A percentile compares a stretch with the other conserved stretches of the same genome.
phyloP scores from a whole-genome alignment of 1,140 invertebrate species.

The Drosophila paulistorum region DNA sequence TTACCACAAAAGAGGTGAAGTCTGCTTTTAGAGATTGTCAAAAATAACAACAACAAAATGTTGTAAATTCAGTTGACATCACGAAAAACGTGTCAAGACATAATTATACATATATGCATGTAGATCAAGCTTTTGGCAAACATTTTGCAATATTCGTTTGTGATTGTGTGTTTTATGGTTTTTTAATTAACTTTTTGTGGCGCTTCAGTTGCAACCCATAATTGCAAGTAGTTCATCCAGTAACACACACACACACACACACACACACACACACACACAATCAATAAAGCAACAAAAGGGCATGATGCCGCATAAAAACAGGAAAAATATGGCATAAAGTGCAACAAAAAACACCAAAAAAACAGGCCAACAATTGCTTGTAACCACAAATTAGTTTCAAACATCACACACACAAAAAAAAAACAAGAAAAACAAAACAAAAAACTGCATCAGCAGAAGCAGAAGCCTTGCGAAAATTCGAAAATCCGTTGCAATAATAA shows the following conservation, averaged over 20 bases:
- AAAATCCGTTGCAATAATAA: slow-evolving; percentile 63
- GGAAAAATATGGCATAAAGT: slow-evolving; percentile 28
- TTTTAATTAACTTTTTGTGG: slow-evolving; percentile 62
- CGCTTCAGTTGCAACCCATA: slow-evolving; percentile 26
- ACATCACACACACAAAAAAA: slow-evolving; percentile 51
- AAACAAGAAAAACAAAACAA: slow-evolving; percentile 39
- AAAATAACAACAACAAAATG: background rate
- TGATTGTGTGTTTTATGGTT: slow-evolving; percentile 20
- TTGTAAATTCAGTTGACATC: slow-evolving; percentile 31
- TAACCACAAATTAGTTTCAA: slow-evolving; percentile 79
- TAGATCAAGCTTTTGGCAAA: slow-evolving; percentile 15
- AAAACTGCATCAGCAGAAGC: slow-evolving; percentile 51
- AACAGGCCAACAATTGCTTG: slow-evolving; percentile 54
- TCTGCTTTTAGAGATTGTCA: slow-evolving; percentile 42
- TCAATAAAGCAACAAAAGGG: slow-evolving; percentile 76
- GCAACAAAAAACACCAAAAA: slow-evolving; percentile 5
- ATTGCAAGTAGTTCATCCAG: slow-evolving; percentile 55
- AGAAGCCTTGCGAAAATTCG: slow-evolving; percentile 60
- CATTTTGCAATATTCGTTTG: slow-evolving; percentile 13
- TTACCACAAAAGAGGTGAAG: slow-evolving; percentile 26
- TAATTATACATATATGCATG: slow-evolving; percentile 32
- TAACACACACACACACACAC: background rate
- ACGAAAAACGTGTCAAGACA: slow-evolving; percentile 49
- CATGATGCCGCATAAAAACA: slow-evolving; percentile 71
- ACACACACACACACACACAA: slow-evolving; percentile 35